Conservation (phyloP, 1,140 invertebrate species). For the Latrodectus geometricus region DNA sequence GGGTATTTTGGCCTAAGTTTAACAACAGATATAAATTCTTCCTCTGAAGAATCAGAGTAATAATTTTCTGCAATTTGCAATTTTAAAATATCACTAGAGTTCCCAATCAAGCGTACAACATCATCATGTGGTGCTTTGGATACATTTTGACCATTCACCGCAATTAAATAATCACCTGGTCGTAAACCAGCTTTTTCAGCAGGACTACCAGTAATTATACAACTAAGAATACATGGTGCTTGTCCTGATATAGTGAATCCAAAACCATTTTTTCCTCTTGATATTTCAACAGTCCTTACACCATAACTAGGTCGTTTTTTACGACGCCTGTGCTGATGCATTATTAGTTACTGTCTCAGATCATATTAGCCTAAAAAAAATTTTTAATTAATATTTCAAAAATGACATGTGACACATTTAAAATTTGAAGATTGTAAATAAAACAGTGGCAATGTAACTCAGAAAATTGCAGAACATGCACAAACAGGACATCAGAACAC, state of each 20-base stretch:
- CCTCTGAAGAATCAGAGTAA: slow-evolving; percentile 82
- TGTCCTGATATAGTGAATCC: slow-evolving; percentile 95
- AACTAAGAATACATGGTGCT: slow-evolving; percentile 88
- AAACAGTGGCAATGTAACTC: neutral
- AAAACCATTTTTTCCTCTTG: slow-evolving; percentile 85
- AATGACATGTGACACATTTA: neutral
- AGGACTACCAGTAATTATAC: slow-evolving; percentile 85
- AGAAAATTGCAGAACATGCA: neutral
- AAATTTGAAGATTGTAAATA: neutral
- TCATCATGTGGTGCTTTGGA: slow-evolving; percentile 91
- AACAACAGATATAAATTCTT: slow-evolving; percentile 74
- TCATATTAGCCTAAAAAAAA: slow-evolving; percentile 4
- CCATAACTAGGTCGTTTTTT: slow-evolving; percentile 84
- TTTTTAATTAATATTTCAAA: neutral
- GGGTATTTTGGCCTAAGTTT: slow-evolving; percentile 75
- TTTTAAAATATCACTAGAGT: slow-evolving; percentile 81
- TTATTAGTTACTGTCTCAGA: slow-evolving; percentile 63
- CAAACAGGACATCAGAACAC: neutral
- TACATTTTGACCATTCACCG: slow-evolving; percentile 90
- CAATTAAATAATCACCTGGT: slow-evolving; percentile 90
- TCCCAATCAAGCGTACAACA: slow-evolving; percentile 89
- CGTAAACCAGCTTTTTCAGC: slow-evolving; percentile 86
- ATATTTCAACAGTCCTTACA: slow-evolving; percentile 86
- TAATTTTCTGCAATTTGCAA: slow-evolving; percentile 90
- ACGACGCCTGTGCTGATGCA: slow-evolving; percentile 78